These are phyloP conservation scores for Turnix velox DNA, from an alignment of 2,113 vertebrate genomes.

Conservation along the genomic window DNA sequence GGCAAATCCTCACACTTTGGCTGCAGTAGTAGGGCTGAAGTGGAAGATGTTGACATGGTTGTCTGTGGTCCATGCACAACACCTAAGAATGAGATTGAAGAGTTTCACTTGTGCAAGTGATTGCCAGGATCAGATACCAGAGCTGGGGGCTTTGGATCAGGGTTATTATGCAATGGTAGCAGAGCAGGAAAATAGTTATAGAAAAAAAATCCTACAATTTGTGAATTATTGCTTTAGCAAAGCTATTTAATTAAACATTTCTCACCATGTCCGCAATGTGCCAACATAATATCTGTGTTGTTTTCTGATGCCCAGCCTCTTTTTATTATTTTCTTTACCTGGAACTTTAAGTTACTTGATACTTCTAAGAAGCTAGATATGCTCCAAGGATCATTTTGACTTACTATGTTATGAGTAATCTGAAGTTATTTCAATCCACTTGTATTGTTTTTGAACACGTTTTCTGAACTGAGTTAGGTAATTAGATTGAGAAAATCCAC, in stretches of 20 bases:
- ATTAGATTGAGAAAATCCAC: neutral
- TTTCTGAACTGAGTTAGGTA: neutral
- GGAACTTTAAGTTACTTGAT: neutral
- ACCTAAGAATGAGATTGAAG: neutral
- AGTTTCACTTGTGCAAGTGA: rapidly evolving
- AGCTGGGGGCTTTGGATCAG: neutral
- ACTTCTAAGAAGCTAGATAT: neutral
- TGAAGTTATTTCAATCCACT: too few species aligned
- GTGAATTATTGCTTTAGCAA: neutral
- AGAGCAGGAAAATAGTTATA: neutral
- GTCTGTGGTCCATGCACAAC: neutral
- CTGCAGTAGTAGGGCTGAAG: neutral
- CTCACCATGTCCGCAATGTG: neutral
- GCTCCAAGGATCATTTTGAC: neutral
- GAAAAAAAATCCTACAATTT: neutral
- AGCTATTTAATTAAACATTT: neutral
- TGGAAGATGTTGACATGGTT: neutral
- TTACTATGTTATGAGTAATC: neutral
- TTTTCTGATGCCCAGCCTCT: neutral
- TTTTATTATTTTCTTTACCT: neutral
- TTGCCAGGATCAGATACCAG: neutral
- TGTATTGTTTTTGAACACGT: neutral
- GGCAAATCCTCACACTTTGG: neutral
- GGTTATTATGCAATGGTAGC: neutral
- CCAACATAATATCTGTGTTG: rapidly evolving